phyloP scores from a whole-genome alignment of 2,888 invertebrate species.

The Thereva nobilitata region DNA sequence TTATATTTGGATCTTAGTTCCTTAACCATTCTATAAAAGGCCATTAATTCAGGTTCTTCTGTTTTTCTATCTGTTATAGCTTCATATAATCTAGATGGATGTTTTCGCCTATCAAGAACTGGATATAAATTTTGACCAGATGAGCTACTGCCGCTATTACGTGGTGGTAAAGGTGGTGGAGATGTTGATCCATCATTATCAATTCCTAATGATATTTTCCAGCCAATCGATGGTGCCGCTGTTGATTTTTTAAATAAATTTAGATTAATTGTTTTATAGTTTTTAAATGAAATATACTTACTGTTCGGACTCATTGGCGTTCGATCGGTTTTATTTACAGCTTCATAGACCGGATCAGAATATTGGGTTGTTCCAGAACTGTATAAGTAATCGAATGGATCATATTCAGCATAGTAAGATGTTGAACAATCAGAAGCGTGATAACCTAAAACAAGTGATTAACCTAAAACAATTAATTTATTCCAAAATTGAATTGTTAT shows the following conservation, averaged over 20 bases:
- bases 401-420: slow-evolving; percentile 75
- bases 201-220: slow-evolving; percentile 47
- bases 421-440: slow-evolving; percentile 64
- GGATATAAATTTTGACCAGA: slow-evolving; percentile 36
- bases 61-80: slow-evolving; percentile 70
- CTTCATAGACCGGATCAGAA: slow-evolving; percentile 73
- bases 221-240: slow-evolving; percentile 51
- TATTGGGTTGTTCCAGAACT: slow-evolving; percentile 65
- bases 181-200: slow-evolving; percentile 42
- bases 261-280: not conserved
- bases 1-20: slow-evolving; percentile 76
- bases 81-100: slow-evolving; percentile 66
- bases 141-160: slow-evolving; percentile 54
- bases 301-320: slow-evolving; percentile 59
- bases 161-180: slow-evolving; percentile 66
- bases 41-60: slow-evolving; percentile 76
- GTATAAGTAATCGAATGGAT: slow-evolving; percentile 79
- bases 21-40: slow-evolving; percentile 82
- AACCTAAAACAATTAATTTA: too few species aligned
- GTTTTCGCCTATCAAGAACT: slow-evolving; percentile 44
- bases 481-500: too few species aligned
- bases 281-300: slow-evolving; percentile 38
- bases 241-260: not conserved
- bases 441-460: slow-evolving; percentile 59
- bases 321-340: slow-evolving; percentile 66